A percentile compares a stretch with the other conserved stretches of the same genome.
Conservation (phyloP, 2,888 invertebrate species). For the Strigamia crassipes region DNA sequence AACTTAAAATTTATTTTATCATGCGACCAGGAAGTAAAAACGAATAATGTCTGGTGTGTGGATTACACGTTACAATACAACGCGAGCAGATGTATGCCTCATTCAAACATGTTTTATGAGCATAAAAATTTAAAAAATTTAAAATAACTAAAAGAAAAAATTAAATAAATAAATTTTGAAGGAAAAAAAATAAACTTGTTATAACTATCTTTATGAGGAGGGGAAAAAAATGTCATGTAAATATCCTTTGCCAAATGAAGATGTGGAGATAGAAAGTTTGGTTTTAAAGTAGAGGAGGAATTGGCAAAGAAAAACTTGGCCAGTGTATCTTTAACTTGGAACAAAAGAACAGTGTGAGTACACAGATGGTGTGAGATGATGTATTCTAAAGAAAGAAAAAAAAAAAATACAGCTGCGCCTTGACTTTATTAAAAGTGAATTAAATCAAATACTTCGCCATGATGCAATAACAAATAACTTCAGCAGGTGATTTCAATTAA, state of each 20-base stretch:
- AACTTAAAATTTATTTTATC: background rate
- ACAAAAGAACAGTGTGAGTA: constrained; percentile 33
- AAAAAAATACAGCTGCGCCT: constrained; percentile 19
- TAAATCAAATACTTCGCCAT: background rate
- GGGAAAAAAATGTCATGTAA: background rate
- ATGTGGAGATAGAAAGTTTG: constrained; percentile 16
- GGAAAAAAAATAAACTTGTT: no score
- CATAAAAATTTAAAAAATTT: no score
- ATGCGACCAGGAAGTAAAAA: background rate
- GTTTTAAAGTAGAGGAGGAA: background rate
- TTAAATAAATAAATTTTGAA: no score
- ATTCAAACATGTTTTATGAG: no score
- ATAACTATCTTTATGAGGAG: no score
- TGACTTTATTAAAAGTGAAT: background rate
- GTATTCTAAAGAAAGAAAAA: background rate
- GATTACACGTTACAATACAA: no score
- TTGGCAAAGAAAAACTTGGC: constrained; percentile 31
- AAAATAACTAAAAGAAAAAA: no score
- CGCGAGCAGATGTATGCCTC: no score
- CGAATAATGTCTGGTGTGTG: no score
- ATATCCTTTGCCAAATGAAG: background rate
- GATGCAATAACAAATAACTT: no score
- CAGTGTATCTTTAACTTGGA: constrained; percentile 29
- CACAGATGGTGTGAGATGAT: background rate
- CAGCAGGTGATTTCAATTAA: no score